Evolutionary conservation across 2,888 invertebrate genomes (phyloP).

Genomic region (Limnephilus marmoratus): DNA sequence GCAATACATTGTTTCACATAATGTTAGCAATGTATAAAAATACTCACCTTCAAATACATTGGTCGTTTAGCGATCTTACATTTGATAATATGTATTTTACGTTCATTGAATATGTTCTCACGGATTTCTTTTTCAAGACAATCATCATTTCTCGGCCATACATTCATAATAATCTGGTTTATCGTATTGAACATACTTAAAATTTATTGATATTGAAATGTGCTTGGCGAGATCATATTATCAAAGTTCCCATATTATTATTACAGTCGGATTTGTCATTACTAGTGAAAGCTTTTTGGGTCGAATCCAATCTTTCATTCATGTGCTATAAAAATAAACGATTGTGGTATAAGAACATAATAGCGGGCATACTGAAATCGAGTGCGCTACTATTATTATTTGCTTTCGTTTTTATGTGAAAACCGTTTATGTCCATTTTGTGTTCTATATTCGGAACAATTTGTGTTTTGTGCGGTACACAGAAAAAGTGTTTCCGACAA

Average conservation of each 20-base stretch:
- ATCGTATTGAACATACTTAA: slow-evolving; percentile 22
- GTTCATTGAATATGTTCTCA: not conserved
- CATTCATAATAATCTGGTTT: slow-evolving; percentile 28
- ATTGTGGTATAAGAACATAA: slow-evolving; percentile 35
- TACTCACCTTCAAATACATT: not conserved
- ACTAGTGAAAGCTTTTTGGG: slow-evolving; percentile 59
- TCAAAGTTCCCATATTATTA: slow-evolving; percentile 6
- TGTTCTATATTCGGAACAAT: slow-evolving; percentile 41
- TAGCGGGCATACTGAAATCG: slow-evolving; percentile 36
- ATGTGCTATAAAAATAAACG: slow-evolving; percentile 55
- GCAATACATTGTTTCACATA: not conserved
- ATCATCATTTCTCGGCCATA: not conserved
- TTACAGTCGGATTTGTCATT: slow-evolving; percentile 55
- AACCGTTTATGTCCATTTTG: slow-evolving; percentile 26
- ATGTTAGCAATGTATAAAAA: not conserved
- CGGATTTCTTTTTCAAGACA: slow-evolving; percentile 26
- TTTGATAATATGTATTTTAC: not conserved
- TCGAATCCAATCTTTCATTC: slow-evolving; percentile 52
- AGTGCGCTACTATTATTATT: slow-evolving; percentile 48
- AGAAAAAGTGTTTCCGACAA: slow-evolving; percentile 16
- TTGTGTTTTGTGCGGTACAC: slow-evolving; percentile 1
- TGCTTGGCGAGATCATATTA: slow-evolving; percentile 31
- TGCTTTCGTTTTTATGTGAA: slow-evolving; percentile 48
- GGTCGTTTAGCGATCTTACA: not conserved
- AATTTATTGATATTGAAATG: slow-evolving; percentile 27